Conservation (phyloP, 2,888 invertebrate genomes). For the Rhagophthalmus giganteus region DNA sequence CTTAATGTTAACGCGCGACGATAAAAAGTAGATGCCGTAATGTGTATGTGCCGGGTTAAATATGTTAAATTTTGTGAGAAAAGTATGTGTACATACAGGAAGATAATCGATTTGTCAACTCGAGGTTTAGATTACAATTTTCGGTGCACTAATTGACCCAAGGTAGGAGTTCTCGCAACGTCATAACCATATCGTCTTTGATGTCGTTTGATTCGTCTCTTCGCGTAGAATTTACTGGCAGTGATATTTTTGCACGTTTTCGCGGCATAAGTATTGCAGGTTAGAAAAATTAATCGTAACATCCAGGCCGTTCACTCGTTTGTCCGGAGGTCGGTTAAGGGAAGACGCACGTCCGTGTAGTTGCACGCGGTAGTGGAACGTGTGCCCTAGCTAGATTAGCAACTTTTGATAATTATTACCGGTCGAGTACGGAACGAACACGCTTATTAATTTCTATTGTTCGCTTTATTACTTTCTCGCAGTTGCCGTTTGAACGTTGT, state of each 20-base stretch:
- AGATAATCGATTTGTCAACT: slow-evolving; percentile 63
- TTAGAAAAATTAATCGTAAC: slow-evolving; percentile 33
- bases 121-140: slow-evolving; percentile 59
- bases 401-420: slow-evolving; percentile 44
- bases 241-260: slow-evolving; percentile 26
- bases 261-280: slow-evolving; percentile 30
- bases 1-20: slow-evolving; percentile 1
- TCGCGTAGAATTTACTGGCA: slow-evolving; percentile 29
- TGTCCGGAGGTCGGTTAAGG: slow-evolving; percentile 36
- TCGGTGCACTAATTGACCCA: slow-evolving; percentile 59
- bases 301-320: slow-evolving; percentile 43
- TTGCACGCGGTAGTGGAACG: slow-evolving; percentile 39
- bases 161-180: slow-evolving; percentile 54
- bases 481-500: slow-evolving; percentile 2
- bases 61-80: slow-evolving; percentile 39
- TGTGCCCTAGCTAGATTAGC: slow-evolving; percentile 46
- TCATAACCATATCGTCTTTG: slow-evolving; percentile 51
- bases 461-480: slow-evolving; percentile 33
- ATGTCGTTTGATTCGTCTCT: slow-evolving; percentile 49
- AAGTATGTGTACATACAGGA: slow-evolving; percentile 50
- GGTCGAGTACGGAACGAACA: slow-evolving; percentile 32
- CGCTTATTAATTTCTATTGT: slow-evolving; percentile 34
- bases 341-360: slow-evolving; percentile 40
- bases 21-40: not conserved
- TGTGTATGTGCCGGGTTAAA: slow-evolving; percentile 26